Evolutionary conservation across 2,888 invertebrate genomes (phyloP), one percentile per base, ranked within the genome.

Genomic region (Sabatieria punctata): DNA sequence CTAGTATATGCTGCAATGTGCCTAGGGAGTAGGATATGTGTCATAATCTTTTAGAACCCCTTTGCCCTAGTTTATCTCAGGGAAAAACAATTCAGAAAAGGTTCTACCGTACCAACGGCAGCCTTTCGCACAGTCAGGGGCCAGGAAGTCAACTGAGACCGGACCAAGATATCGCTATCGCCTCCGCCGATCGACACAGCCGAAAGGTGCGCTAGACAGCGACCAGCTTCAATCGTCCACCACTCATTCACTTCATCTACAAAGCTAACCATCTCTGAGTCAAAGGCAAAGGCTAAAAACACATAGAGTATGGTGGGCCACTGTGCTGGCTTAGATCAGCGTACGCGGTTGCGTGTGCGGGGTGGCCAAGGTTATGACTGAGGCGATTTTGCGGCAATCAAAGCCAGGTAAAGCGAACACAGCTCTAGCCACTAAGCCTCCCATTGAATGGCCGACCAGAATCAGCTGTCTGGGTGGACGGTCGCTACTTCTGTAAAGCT

Each of bases 391-490:
- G 24, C 60, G 73, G 15, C 73, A 61, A 52, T 79, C 74, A 39
- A 77, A 71, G 73, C 3, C 80, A 76, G 38, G 93, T 81, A 40
- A 85, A 68, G 42, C 80, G 49, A 83, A 71, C 30, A 83, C 68
- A 6, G 79, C 76, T 65, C 83, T 78, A 0, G 83, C 82, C 46
- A 88, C 72, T 41, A 86, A 69, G 15, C 86, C 88, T 54, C 88
- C 88, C 85, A 93, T 88, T 8, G 93, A 95, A 73, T 95, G 93
- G 4, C 89, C 93, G 63, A 93, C 78, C 1, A 95, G 65, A 40
- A 89, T 74, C 18, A 95, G n/a, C n/a, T 38, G 38, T 21, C 15
- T 8, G 19, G 38, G 38, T 21, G 38, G 38, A 21, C 6, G n/a
- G n/a, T 6, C 22, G 38, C 19, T 21, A 21, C 19, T 6, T 8